phyloP scores from a whole-genome alignment of 1,140 invertebrate species.

The Carposina sasakii region DNA sequence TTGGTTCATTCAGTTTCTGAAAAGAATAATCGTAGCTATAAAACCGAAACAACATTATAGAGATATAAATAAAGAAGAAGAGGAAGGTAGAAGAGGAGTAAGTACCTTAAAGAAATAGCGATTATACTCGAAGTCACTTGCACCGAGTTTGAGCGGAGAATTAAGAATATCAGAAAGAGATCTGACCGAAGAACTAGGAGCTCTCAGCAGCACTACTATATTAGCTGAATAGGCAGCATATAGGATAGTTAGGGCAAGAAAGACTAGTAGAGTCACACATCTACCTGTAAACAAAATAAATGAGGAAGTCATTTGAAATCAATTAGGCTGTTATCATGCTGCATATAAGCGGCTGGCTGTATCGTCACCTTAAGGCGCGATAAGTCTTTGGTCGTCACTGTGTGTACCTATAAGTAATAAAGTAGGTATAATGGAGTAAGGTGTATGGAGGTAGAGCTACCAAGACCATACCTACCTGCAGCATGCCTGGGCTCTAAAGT shows the following conservation, averaged over 20 bases:
- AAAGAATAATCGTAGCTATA: constrained; percentile 20
- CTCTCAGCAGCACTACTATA: constrained; percentile 77
- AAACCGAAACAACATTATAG: background rate
- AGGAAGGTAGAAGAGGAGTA: too few relatives aligned
- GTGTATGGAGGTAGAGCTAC: too few relatives aligned
- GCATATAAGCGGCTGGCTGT: too few relatives aligned
- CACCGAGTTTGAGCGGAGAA: constrained; percentile 73
- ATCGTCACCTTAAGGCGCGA: too few relatives aligned
- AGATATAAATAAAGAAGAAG: background rate
- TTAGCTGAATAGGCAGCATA: constrained; percentile 77
- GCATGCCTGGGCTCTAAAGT: constrained; percentile 64
- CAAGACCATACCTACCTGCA: constrained; percentile 39
- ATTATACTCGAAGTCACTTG: constrained; percentile 75
- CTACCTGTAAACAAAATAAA: constrained; percentile 72
- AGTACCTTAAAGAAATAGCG: constrained; percentile 76
- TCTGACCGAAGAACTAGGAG: constrained; percentile 75
- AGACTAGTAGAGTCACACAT: constrained; percentile 77
- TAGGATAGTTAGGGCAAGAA: constrained; percentile 70
- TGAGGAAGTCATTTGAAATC: background rate
- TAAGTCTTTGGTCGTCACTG: too few relatives aligned
- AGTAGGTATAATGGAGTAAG: too few relatives aligned
- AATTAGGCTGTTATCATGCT: too few relatives aligned
- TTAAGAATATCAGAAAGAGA: constrained; percentile 73
- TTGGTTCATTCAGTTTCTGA: constrained; percentile 74
- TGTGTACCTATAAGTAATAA: too few relatives aligned